phyloP scores from a whole-genome alignment of 1,140 invertebrate species.

The Macrocentrus cingulum region DNA sequence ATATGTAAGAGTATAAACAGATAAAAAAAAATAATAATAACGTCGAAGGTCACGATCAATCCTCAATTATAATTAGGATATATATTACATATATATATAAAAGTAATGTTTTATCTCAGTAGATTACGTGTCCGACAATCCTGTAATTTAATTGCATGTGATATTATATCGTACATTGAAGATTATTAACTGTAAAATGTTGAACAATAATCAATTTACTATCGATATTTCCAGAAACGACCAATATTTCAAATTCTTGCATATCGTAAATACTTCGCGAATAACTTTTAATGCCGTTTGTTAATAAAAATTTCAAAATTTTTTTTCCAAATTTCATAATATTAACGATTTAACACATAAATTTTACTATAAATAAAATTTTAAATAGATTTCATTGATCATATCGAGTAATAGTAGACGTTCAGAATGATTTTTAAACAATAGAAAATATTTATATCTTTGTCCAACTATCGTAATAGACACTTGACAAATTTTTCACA shows the following conservation, averaged over 20 bases:
- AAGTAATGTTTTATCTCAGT: slow-evolving; percentile 7
- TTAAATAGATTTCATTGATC: too few species aligned
- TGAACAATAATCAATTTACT: background rate
- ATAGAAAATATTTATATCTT: too few species aligned
- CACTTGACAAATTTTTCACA: too few species aligned
- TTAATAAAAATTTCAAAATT: too few species aligned
- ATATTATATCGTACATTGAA: slow-evolving; percentile 31
- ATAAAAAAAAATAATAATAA: slow-evolving; percentile 3
- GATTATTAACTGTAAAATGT: slow-evolving; percentile 13
- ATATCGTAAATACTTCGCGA: too few species aligned
- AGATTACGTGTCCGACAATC: slow-evolving; percentile 33
- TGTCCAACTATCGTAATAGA: too few species aligned
- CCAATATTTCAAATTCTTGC: background rate
- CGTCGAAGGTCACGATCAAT: slow-evolving; percentile 21
- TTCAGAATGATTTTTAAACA: too few species aligned
- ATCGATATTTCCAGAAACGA: background rate
- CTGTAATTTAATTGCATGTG: slow-evolving; percentile 34
- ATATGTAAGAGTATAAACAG: background rate
- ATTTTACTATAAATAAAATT: too few species aligned
- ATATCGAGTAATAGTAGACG: too few species aligned
- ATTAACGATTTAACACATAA: too few species aligned
- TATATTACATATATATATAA: background rate
- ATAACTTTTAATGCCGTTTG: too few species aligned
- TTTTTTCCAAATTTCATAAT: too few species aligned
- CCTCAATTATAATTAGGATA: slow-evolving; percentile 16